These are phyloP conservation scores for Chondrosia reniformis DNA, from an alignment of 37 sponge, comb jelly and placozoan genomes.

Conservation along the genomic window DNA sequence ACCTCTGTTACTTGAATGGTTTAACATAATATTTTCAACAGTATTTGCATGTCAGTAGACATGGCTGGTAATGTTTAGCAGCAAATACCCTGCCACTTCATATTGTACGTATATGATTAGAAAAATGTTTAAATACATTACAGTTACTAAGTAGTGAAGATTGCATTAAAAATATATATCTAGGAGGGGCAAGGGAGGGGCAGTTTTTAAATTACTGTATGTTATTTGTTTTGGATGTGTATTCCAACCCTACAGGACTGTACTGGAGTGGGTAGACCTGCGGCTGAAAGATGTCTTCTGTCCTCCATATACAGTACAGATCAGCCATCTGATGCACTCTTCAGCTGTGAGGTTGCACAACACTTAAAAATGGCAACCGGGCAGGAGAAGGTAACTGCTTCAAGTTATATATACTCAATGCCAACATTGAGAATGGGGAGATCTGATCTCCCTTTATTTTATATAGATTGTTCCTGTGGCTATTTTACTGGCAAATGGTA, in stretches of 20 bases:
- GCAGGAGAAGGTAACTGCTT: slow-evolving; percentile 2
- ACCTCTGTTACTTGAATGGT: too few relatives aligned
- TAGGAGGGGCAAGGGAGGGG: neutral
- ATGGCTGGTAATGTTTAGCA: too few relatives aligned
- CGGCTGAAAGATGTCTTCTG: slow-evolving; percentile 24
- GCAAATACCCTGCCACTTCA: too few relatives aligned
- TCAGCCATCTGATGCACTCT: neutral
- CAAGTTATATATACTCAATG: neutral
- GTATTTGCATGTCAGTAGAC: too few relatives aligned
- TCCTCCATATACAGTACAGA: slow-evolving; percentile 13
- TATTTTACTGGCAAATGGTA: neutral
- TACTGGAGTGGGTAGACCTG: neutral
- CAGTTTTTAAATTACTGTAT: neutral
- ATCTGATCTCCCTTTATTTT: neutral
- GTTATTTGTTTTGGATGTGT: neutral
- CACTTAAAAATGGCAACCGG: slow-evolving; percentile 23
- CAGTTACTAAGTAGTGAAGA: too few relatives aligned
- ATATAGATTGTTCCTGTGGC: neutral
- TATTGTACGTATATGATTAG: too few relatives aligned
- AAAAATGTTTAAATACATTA: too few relatives aligned
- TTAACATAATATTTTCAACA: too few relatives aligned
- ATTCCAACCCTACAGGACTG: slow-evolving; percentile 1
- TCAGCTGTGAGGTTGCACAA: neutral
- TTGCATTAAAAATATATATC: too few relatives aligned
- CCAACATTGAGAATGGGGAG: neutral